Conservation (phyloP, 2,113 vertebrate species). For the Sander lucioperca region DNA sequence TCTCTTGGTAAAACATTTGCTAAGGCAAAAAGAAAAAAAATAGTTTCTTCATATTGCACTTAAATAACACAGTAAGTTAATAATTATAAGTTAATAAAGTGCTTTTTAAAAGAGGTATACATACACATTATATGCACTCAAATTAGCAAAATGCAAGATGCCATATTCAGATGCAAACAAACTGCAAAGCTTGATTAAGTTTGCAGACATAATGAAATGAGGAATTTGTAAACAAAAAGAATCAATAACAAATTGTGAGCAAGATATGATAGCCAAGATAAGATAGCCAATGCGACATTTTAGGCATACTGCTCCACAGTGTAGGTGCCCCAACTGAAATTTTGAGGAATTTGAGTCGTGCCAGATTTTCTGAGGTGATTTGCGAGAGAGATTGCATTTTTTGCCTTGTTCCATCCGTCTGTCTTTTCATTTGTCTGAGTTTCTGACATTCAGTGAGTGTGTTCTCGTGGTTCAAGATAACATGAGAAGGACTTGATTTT, state of each 20-base stretch:
- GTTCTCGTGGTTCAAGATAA: slow-evolving; percentile 26
- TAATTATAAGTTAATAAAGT: neutral
- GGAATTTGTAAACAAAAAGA: neutral
- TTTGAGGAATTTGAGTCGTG: neutral
- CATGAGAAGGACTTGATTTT: slow-evolving; percentile 45
- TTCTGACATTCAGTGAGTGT: slow-evolving; percentile 23
- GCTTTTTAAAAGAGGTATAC: neutral
- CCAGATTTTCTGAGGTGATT: slow-evolving; percentile 21
- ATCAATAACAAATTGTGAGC: neutral
- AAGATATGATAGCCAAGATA: no score
- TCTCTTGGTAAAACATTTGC: neutral
- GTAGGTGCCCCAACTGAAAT: neutral
- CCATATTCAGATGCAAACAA: neutral
- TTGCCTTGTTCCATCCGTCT: neutral
- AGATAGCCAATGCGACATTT: neutral
- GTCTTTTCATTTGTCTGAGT: neutral
- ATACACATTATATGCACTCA: neutral
- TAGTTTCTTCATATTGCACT: neutral
- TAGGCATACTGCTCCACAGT: neutral
- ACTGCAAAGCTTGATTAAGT: neutral
- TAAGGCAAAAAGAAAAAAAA: neutral
- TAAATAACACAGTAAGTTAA: neutral
- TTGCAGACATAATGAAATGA: neutral
- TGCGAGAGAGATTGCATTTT: slow-evolving; percentile 22
- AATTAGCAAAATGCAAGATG: neutral